Evolutionary conservation across 2,797 vertebrate genomes (phyloP).

Genomic region (Gambusia yucatana): DNA sequence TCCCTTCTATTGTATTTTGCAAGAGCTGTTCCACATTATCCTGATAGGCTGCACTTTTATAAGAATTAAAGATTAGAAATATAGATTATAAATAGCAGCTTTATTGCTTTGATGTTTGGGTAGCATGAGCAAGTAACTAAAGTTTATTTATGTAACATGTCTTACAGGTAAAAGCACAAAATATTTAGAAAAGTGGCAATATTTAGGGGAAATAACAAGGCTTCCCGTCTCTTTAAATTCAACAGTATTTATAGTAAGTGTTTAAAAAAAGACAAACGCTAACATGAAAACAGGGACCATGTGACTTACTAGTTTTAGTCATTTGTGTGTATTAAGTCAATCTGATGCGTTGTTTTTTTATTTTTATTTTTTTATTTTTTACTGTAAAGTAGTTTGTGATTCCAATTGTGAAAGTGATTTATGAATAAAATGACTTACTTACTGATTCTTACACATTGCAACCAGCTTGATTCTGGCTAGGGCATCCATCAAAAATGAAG

Average conservation of each 20-base stretch:
- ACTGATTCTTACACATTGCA: background rate
- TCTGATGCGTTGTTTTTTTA: background rate
- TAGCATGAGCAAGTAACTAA: background rate
- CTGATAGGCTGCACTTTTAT: conserved; percentile 1
- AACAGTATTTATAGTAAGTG: no score
- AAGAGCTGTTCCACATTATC: conserved; percentile 14
- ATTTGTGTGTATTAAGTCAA: background rate
- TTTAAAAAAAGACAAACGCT: no score
- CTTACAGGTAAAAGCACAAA: background rate
- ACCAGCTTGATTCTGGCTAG: background rate
- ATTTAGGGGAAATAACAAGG: background rate
- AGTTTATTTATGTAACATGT: background rate
- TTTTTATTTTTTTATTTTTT: background rate
- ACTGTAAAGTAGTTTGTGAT: background rate
- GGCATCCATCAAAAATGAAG: background rate
- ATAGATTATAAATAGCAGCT: background rate
- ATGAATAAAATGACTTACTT: background rate
- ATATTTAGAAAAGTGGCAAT: background rate
- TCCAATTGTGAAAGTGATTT: no score
- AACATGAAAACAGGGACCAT: background rate
- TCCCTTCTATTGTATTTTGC: conserved; percentile 21
- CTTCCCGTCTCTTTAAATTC: background rate
- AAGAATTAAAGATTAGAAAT: conserved; percentile 7
- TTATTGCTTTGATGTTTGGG: background rate
- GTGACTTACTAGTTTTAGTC: background rate